phyloP scores from a whole-genome alignment of 2,113 vertebrate species.

The Gadus macrocephalus region DNA sequence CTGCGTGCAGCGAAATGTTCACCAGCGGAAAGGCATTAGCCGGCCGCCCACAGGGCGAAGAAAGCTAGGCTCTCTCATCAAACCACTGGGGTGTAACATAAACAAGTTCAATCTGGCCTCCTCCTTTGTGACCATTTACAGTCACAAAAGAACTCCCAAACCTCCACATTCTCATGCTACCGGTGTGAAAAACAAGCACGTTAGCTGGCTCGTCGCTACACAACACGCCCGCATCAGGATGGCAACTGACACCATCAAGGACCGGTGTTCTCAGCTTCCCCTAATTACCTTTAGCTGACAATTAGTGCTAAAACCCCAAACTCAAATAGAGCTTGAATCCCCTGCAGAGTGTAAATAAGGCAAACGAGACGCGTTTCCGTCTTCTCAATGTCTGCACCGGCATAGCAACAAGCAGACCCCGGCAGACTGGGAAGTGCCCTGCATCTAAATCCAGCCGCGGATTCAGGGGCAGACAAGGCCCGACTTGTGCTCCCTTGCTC shows the following conservation, averaged over 20 bases:
- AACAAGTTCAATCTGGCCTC: constrained; percentile 44
- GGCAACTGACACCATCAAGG: too few relatives aligned
- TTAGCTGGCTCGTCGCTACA: too few relatives aligned
- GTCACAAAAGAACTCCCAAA: constrained; percentile 38
- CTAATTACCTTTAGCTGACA: constrained; percentile 6
- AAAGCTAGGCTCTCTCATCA: constrained; percentile 30
- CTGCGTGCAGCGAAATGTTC: constrained; percentile 12
- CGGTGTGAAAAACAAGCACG: too few relatives aligned
- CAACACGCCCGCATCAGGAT: too few relatives aligned
- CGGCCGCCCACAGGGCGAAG: constrained; percentile 22
- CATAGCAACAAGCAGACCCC: too few relatives aligned
- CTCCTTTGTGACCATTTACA: constrained; percentile 54
- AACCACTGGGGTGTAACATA: constrained; percentile 47
- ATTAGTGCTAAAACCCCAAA: constrained; percentile 15
- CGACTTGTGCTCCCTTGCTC: background rate
- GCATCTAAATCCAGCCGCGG: constrained; percentile 1
- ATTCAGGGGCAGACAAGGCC: background rate
- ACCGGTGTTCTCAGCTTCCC: too few relatives aligned
- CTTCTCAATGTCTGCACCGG: too few relatives aligned
- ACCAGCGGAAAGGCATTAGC: constrained; percentile 26
- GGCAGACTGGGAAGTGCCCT: background rate
- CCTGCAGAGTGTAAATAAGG: too few relatives aligned
- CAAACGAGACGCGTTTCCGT: too few relatives aligned
- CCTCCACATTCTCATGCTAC: constrained; percentile 26
- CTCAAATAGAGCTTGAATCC: too few relatives aligned